A percentile compares a stretch with the other conserved stretches of the same genome.
phyloP scores from a whole-genome alignment of 2,888 invertebrate species.

The Acrocyrtus sp. region DNA sequence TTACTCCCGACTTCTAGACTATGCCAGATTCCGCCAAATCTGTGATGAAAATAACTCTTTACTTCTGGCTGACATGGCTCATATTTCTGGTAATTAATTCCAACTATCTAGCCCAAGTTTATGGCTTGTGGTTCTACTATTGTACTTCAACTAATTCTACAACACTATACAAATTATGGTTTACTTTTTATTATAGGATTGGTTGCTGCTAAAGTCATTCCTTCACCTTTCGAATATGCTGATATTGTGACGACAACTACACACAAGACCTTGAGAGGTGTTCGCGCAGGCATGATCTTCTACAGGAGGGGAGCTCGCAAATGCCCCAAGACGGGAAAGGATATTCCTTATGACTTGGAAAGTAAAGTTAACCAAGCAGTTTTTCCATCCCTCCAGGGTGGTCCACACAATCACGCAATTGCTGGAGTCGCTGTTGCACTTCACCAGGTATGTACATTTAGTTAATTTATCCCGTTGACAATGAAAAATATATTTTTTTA shows the following conservation, averaged over 20 bases:
- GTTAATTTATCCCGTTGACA: too few relatives aligned
- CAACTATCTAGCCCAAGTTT: constrained; percentile 2
- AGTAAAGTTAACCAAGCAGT: constrained; percentile 88
- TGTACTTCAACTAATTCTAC: neutral
- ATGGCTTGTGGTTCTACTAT: neutral
- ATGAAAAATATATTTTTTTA: neutral
- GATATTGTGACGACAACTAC: constrained; percentile 74
- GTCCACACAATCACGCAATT: constrained; percentile 97
- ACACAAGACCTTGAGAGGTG: constrained; percentile 72
- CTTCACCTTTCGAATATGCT: constrained; percentile 70
- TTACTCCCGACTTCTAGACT: constrained; percentile 70
- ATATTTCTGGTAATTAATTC: constrained; percentile 69
- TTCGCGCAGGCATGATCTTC: constrained; percentile 62
- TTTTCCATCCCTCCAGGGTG: constrained; percentile 95
- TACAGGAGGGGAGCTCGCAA: constrained; percentile 57
- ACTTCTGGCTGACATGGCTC: constrained; percentile 74
- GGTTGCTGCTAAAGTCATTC: constrained; percentile 70
- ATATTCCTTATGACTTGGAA: constrained; percentile 89
- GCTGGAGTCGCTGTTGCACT: constrained; percentile 95
- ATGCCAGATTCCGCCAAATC: constrained; percentile 67
- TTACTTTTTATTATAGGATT: constrained; percentile 64
- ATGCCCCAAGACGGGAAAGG: constrained; percentile 78
- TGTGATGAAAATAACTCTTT: constrained; percentile 67
- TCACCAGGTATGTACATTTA: constrained; percentile 77
- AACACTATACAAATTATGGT: neutral